Percentiles rank a stretch among this genome's conserved stretches.
Evolutionary conservation across 2,113 vertebrate genomes (phyloP).

Genomic region (Coracopsis vasa): DNA sequence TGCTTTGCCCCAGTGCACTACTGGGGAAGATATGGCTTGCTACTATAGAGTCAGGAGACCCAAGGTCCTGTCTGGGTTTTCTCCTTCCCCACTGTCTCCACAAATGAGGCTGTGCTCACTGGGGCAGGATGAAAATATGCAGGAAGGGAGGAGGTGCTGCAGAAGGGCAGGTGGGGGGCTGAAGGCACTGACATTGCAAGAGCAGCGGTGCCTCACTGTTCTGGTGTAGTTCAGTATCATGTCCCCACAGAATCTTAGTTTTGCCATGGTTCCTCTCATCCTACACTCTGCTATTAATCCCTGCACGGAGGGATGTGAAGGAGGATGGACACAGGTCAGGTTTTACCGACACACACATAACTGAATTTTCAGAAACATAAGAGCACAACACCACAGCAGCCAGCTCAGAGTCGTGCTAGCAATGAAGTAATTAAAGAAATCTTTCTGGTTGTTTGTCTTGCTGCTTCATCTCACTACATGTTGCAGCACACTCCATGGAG

Average conservation of each 20-base stretch:
- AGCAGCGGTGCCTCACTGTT: not conserved
- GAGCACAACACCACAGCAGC: not conserved
- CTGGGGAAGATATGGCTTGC: not conserved
- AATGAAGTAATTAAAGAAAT: not conserved
- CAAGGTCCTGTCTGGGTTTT: not conserved
- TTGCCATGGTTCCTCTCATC: not conserved
- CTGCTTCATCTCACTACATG: not conserved
- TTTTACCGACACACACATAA: not conserved
- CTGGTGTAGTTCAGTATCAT: not conserved
- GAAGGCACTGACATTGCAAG: not conserved
- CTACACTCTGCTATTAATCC: not conserved
- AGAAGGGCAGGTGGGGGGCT: accelerated
- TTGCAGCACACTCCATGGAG: not conserved
- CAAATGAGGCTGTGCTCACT: not conserved
- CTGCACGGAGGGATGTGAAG: not conserved
- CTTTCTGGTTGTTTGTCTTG: not conserved
- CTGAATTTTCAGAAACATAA: not conserved
- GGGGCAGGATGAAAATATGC: not conserved
- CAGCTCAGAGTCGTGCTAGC: not conserved
- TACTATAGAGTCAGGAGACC: not conserved
- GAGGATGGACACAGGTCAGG: not conserved
- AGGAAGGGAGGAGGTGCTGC: not conserved
- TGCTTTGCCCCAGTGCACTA: not conserved
- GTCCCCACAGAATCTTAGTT: not conserved
- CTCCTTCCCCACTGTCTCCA: not conserved